Base-by-base conservation (phyloP, 2,888 invertebrate species). In the Neoitamus cyanurus region DNA sequence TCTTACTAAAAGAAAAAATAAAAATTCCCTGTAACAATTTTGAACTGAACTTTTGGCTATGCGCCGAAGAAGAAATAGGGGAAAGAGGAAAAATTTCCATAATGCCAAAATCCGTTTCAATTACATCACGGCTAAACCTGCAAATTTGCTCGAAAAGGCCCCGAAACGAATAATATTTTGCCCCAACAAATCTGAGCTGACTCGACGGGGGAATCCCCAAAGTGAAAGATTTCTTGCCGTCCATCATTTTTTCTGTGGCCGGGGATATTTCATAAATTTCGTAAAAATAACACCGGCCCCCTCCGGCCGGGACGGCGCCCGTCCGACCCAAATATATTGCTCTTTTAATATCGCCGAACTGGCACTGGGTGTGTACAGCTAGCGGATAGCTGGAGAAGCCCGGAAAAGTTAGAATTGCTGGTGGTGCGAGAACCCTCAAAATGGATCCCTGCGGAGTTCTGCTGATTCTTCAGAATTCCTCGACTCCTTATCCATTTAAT, bases 341-440 rank as follows among this genome's bases (percentile, higher is more conserved):
- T 83, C 83, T 83, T 83, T 83, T 83, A 83, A 83, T 83, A 83
- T 83, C 72, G 72, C 72, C 83, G 70, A 83, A 72, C 70, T 83
- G 83, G 46, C 34, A 68, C 11, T 68, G 69, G 82, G 80, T 82
- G 69, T 69, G 82, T 82, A 37, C 42, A 37, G 37, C 82, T 31
- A 31, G 36, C 68, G 69, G 25, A 36, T 82, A 58, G 58, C 58
- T 7, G 25, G 58, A 58, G 58, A 58, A 58, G 6, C 5, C 37
- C 36, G 69, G 82, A 37, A 25, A 69, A 82, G 68, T 69, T 46
- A 69, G 69, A 80, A 34, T 31, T 82, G 37, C 34, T 82, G n/a
- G 82, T 36, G 69, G 36, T 36, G 42, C 34, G 82, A 68, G 82
- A 30, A 82, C 37, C 69, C 25, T 69, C 69, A 30, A 69, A 30